Evolutionary conservation across 2,797 vertebrate species (phyloP).

Genomic region (Characodon lateralis): DNA sequence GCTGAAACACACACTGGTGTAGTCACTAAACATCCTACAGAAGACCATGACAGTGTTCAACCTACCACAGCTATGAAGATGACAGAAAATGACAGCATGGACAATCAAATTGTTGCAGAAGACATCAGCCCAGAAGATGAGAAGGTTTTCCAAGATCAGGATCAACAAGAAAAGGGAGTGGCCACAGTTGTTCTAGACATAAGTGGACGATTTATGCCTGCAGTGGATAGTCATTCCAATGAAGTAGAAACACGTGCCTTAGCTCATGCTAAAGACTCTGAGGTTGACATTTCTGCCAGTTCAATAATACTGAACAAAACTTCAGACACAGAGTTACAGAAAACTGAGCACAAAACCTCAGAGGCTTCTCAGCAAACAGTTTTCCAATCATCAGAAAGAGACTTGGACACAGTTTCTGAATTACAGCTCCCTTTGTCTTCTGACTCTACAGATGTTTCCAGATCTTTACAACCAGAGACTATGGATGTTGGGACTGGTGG

Average conservation of each 20-base stretch:
- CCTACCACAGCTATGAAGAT: neutral
- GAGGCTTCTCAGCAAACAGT: neutral
- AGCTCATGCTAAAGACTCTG: neutral
- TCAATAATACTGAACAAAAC: neutral
- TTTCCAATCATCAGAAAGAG: neutral
- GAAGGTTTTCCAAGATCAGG: neutral
- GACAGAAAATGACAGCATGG: neutral
- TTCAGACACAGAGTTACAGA: neutral
- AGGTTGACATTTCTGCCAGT: neutral
- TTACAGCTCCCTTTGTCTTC: neutral
- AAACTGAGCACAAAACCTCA: neutral
- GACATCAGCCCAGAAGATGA: neutral
- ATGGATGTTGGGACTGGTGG: neutral
- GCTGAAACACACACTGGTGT: neutral
- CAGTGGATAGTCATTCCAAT: neutral
- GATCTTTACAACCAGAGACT: neutral
- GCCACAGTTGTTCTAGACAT: neutral
- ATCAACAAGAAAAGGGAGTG: constrained; percentile 3
- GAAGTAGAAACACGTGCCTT: neutral
- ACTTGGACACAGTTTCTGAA: neutral
- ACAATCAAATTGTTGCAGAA: neutral
- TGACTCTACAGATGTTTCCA: neutral
- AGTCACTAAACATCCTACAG: no score
- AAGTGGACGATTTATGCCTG: neutral
- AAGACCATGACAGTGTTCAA: neutral